phyloP scores from a whole-genome alignment of 2,888 invertebrate species.

The Lasioglossum zephyrum region DNA sequence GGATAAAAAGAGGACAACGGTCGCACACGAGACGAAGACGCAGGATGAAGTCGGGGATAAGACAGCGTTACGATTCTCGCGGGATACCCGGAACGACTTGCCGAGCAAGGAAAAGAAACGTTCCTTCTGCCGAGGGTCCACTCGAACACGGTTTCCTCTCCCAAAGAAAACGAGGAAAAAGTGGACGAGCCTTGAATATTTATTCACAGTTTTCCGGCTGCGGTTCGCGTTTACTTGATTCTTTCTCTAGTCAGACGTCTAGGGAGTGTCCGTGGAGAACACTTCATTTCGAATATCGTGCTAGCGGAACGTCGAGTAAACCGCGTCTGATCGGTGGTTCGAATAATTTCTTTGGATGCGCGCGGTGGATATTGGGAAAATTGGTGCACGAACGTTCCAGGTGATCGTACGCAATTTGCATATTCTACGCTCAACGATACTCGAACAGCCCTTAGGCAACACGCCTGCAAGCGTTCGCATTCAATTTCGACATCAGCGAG shows the following conservation, averaged over 20 bases:
- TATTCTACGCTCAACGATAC: background rate
- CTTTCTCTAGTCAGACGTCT: conserved; percentile 42
- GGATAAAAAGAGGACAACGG: background rate
- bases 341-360: conserved; percentile 16
- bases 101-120: conserved; percentile 60
- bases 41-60: conserved; percentile 16
- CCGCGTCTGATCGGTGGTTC: background rate
- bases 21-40: conserved; percentile 26
- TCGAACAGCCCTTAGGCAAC: background rate
- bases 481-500: background rate
- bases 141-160: conserved; percentile 47
- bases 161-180: conserved; percentile 37
- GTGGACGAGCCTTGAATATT: conserved; percentile 67
- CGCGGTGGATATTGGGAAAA: background rate
- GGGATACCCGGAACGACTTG: conserved; percentile 45
- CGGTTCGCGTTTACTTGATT: conserved; percentile 57
- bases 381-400: background rate
- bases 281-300: conserved; percentile 35
- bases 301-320: conserved; percentile 21
- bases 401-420: background rate
- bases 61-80: conserved; percentile 61
- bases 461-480: background rate
- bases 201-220: conserved; percentile 68
- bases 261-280: conserved; percentile 40
- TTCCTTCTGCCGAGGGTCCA: conserved; percentile 58